These are phyloP conservation scores for Litoditis marina DNA, from an alignment of 2,888 invertebrate genomes.

Conservation along the genomic window DNA sequence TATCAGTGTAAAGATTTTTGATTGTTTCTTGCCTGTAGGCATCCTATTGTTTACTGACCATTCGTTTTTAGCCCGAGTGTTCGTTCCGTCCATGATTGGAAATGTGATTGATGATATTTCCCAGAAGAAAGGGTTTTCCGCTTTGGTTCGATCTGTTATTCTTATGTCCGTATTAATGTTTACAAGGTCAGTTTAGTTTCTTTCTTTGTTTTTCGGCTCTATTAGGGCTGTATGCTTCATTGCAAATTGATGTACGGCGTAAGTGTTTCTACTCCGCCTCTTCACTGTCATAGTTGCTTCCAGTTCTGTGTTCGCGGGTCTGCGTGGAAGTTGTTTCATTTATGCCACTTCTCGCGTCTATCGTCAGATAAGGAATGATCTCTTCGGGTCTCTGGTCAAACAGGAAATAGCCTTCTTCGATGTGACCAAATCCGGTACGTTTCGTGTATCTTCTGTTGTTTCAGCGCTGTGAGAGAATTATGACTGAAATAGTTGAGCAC, in stretches of 20 bases:
- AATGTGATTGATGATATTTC: constrained; percentile 57
- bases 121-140: constrained; percentile 28
- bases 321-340: constrained; percentile 62
- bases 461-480: no score
- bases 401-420: constrained; percentile 64
- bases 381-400: constrained; percentile 61
- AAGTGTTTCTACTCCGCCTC: no score
- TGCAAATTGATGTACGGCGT: no score
- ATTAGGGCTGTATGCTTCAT: background rate
- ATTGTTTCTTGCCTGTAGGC: no score
- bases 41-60: background rate
- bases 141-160: constrained; percentile 42
- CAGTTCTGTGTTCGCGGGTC: constrained; percentile 60
- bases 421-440: constrained; percentile 64
- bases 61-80: constrained; percentile 55
- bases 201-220: background rate
- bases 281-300: constrained; percentile 4
- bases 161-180: constrained; percentile 41
- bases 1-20: no score
- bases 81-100: constrained; percentile 59
- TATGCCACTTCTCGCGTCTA: constrained; percentile 60
- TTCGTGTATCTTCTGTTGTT: no score
- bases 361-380: constrained; percentile 58
- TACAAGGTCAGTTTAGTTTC: constrained; percentile 22
- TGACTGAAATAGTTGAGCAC: no score